A percentile compares a stretch with the other conserved stretches of the same genome.
Conservation (phyloP, 64 coral and sea anemone genomes). For the Stichodactyla mertensii region DNA sequence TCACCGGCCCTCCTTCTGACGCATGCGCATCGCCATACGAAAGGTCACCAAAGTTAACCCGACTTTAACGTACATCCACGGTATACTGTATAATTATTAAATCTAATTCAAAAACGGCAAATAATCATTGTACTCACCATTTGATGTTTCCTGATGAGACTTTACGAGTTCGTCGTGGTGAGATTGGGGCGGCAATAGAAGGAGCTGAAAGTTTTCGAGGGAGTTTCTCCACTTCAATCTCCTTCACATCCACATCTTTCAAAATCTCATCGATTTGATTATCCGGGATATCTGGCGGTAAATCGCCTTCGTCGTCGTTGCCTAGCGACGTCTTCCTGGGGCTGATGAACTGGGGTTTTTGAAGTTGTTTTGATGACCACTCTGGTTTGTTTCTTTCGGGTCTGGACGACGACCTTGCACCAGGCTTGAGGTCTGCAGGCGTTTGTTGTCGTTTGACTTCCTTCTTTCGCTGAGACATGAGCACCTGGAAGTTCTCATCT, state of each 20-base stretch:
- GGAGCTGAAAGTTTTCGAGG: background rate
- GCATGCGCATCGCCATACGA: no score
- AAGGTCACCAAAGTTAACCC: no score
- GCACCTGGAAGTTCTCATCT: background rate
- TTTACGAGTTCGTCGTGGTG: constrained; percentile 5
- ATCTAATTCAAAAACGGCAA: background rate
- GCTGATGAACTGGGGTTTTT: background rate
- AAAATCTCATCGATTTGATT: constrained; percentile 17
- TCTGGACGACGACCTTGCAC: background rate
- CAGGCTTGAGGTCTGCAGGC: background rate
- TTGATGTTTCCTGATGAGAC: constrained; percentile 27
- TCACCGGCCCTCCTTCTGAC: no score
- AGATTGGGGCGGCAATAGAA: background rate
- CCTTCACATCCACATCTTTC: background rate
- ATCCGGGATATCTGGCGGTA: constrained; percentile 2
- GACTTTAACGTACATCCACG: no score
- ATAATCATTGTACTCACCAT: constrained; percentile 12
- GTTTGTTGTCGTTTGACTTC: constrained; percentile 1
- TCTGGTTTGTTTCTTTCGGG: background rate
- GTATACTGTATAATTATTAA: background rate
- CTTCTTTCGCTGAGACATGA: constrained; percentile 18
- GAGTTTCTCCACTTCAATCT: constrained; percentile 6
- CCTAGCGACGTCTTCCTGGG: background rate
- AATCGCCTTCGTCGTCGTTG: background rate
- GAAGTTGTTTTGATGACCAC: constrained; percentile 6